A percentile compares a stretch with the other conserved stretches of the same genome.
Conservation (phyloP, 1,140 invertebrate species). For the Oscheius sp. region DNA sequence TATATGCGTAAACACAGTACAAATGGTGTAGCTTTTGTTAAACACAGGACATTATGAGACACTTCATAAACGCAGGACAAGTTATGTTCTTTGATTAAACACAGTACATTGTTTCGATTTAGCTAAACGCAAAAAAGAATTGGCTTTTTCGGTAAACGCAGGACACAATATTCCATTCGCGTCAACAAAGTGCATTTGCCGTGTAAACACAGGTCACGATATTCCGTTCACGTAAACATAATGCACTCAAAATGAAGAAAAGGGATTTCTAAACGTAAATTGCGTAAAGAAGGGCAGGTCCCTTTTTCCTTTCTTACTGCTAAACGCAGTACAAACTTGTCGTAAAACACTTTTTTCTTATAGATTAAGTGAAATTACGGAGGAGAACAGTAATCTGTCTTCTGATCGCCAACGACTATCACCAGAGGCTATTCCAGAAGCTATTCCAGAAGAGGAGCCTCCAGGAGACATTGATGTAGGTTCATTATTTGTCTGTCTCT, state of each 20-base stretch:
- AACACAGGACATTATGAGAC: neutral
- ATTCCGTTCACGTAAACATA: neutral
- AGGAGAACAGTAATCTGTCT: constrained; percentile 4
- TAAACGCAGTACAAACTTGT: neutral
- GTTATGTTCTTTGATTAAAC: no score
- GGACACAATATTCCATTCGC: no score
- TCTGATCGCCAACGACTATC: neutral
- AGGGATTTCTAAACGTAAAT: neutral
- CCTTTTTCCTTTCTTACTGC: no score
- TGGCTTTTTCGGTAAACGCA: no score
- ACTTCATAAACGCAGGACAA: neutral
- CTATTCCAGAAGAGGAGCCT: neutral
- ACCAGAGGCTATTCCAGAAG: neutral
- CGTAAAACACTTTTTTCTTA: neutral
- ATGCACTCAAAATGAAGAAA: neutral
- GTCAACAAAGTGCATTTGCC: neutral
- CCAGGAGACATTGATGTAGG: neutral
- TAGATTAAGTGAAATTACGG: constrained; percentile 10
- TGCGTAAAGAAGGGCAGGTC: no score
- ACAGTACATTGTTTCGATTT: neutral
- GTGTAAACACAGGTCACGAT: neutral
- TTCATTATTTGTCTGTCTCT: neutral
- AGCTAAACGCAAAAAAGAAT: neutral
- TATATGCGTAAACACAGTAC: neutral
- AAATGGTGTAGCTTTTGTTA: neutral